Conservation (phyloP, 2,113 vertebrate genomes). For the Sterna hirundo region DNA sequence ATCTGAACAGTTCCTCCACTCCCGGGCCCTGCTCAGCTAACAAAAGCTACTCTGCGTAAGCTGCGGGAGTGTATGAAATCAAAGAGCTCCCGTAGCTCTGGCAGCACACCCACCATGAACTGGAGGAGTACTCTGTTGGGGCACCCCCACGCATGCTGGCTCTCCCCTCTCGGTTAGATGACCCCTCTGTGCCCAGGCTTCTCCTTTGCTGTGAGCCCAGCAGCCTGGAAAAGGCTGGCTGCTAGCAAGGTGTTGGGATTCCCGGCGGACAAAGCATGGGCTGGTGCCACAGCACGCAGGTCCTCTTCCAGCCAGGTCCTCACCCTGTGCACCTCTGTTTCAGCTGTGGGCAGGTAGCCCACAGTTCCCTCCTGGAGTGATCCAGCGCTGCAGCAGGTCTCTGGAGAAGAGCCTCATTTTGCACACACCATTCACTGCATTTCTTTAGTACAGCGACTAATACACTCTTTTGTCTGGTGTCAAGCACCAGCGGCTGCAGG, state of each 20-base stretch:
- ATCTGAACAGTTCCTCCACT: slow-evolving; percentile 13
- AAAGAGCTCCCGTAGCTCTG: neutral
- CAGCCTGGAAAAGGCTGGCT: neutral
- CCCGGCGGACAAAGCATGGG: neutral
- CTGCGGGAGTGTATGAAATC: neutral
- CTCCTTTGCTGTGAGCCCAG: neutral
- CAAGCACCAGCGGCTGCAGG: neutral
- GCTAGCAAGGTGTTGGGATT: neutral
- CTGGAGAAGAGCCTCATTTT: neutral
- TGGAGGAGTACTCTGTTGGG: neutral
- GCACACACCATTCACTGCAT: neutral
- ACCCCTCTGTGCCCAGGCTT: neutral
- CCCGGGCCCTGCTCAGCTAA: neutral
- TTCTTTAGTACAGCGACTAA: neutral
- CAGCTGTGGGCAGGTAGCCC: neutral
- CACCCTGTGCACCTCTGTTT: accelerated
- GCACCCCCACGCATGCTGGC: accelerated
- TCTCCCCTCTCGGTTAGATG: neutral
- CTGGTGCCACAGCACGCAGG: accelerated
- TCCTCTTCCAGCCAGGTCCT: neutral
- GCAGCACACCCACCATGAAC: neutral
- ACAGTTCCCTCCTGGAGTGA: accelerated
- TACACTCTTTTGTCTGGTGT: neutral
- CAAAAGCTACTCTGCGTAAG: slow-evolving; percentile 8
- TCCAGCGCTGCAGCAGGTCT: neutral